Evolutionary conservation across 2,113 vertebrate species (phyloP).

Genomic region (Platichthys stellatus): DNA sequence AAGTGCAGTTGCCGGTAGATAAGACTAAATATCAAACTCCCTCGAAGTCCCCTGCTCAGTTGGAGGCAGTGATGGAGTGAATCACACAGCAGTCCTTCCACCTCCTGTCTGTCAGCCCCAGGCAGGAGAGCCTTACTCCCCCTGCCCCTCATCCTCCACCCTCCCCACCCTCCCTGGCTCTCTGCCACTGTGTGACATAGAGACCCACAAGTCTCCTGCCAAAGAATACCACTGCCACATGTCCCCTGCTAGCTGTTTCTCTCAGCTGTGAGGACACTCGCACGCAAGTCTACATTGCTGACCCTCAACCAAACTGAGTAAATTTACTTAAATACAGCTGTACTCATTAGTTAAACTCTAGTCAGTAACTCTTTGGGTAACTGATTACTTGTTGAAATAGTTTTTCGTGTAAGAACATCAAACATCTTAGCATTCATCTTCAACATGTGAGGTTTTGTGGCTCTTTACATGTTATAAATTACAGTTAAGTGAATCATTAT

Average conservation of each 20-base stretch:
- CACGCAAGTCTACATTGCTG: constrained; percentile 29
- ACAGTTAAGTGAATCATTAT: too few species aligned
- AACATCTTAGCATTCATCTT: too few species aligned
- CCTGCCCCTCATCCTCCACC: background rate
- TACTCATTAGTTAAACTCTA: background rate
- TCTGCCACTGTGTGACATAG: background rate
- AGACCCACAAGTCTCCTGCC: constrained; percentile 78
- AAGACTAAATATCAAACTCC: background rate
- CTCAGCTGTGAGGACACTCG: background rate
- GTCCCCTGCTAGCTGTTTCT: constrained; percentile 81
- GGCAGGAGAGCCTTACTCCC: background rate
- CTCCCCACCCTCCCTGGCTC: constrained; percentile 1
- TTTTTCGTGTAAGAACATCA: too few species aligned
- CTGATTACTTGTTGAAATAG: too few species aligned
- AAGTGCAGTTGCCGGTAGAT: constrained; percentile 16
- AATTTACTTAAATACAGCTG: background rate
- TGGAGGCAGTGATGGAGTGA: constrained; percentile 1
- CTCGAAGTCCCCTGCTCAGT: background rate
- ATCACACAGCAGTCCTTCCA: constrained; percentile 20
- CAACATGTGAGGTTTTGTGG: too few species aligned
- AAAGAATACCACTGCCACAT: constrained; percentile 87
- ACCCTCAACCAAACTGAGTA: background rate
- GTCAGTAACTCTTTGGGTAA: too few species aligned
- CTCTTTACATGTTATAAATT: too few species aligned
- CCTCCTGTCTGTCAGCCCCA: constrained; percentile 4